Conservation (phyloP, 2,113 vertebrate species). For the Dromas ardeola region DNA sequence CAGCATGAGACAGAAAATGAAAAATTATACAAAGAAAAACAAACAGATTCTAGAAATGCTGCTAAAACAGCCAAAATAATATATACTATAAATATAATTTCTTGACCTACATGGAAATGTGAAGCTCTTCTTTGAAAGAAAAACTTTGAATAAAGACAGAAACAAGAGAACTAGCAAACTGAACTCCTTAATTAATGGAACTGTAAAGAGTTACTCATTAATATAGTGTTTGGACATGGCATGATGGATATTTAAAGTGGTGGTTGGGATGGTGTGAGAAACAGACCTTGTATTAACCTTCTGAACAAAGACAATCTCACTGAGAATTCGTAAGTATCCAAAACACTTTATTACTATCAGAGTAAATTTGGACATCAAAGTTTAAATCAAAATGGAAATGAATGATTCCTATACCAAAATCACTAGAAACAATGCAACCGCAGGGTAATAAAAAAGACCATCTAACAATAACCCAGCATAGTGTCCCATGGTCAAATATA, state of each 20-base stretch:
- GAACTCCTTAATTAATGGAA: neutral
- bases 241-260: neutral
- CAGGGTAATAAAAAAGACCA: neutral
- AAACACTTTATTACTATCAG: neutral
- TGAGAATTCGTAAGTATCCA: neutral
- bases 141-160: neutral
- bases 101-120: neutral
- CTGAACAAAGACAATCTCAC: neutral
- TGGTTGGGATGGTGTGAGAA: neutral
- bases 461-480: neutral
- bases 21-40: neutral
- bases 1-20: neutral
- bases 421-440: neutral
- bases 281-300: neutral
- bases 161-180: neutral
- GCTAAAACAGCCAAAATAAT: neutral
- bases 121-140: neutral
- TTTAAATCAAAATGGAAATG: neutral
- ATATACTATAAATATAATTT: rapidly evolving
- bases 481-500: neutral
- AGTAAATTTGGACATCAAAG: neutral
- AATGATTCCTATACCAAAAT: neutral
- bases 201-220: neutral
- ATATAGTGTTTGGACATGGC: neutral
- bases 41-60: neutral